Evolutionary conservation across 2,888 invertebrate species (phyloP).

Genomic region (Acrocera orbiculus): DNA sequence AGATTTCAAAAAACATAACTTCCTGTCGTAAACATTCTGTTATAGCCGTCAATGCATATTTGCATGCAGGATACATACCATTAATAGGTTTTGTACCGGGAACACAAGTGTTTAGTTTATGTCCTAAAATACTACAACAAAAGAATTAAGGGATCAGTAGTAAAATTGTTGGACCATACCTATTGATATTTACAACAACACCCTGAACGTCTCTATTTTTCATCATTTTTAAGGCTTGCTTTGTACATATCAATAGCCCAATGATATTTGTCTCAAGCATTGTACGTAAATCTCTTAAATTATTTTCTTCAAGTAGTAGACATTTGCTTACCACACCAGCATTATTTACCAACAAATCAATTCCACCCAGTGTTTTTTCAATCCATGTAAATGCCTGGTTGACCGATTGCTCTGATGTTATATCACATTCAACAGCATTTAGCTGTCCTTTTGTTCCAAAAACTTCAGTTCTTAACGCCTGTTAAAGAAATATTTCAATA

Average conservation of each 20-base stretch:
- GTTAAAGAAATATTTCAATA: no score
- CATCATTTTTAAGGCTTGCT: slow-evolving; percentile 36
- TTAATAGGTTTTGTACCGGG: slow-evolving; percentile 19
- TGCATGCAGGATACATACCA: slow-evolving; percentile 19
- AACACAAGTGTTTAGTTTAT: slow-evolving; percentile 18
- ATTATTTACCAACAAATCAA: slow-evolving; percentile 18
- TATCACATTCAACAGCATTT: slow-evolving; percentile 19
- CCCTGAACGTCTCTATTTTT: slow-evolving; percentile 32
- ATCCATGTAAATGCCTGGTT: slow-evolving; percentile 17
- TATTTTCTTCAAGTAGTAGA: slow-evolving; percentile 17
- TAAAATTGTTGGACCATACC: slow-evolving; percentile 8
- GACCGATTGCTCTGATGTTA: slow-evolving; percentile 17
- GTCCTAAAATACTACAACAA: slow-evolving; percentile 16
- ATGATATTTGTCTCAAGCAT: slow-evolving; percentile 36
- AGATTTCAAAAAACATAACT: slow-evolving; percentile 8
- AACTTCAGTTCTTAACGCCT: slow-evolving; percentile 16
- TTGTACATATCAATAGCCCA: slow-evolving; percentile 33
- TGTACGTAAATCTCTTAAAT: slow-evolving; percentile 24
- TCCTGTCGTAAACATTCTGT: slow-evolving; percentile 25
- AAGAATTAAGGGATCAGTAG: slow-evolving; percentile 5
- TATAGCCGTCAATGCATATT: slow-evolving; percentile 23
- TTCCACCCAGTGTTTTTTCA: slow-evolving; percentile 18
- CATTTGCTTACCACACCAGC: slow-evolving; percentile 16
- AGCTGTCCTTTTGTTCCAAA: slow-evolving; percentile 17
- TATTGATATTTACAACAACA: slow-evolving; percentile 18